Base-by-base conservation (phyloP, 2,113 vertebrate species). In the Apaloderma vittatum region DNA sequence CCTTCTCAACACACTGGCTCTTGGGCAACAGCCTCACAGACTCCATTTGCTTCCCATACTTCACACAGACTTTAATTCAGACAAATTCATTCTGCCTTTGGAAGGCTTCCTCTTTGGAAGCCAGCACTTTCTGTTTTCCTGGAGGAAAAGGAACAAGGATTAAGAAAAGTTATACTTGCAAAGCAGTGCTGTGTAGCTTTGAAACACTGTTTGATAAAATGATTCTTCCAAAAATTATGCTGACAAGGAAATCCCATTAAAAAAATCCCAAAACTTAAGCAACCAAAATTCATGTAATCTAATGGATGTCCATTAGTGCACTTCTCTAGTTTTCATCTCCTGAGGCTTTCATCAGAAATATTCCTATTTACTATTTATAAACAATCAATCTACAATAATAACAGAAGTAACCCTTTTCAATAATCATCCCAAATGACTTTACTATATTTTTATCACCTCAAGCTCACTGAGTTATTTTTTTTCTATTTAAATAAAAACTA, bases 1-100 rank as follows among this genome's bases (percentile, higher is more conserved):
- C 6, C 23, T 45, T 74, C 32, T 65, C 45, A 71, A n/a, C 4
- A 2, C 1, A 0, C 5, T 51, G 10, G 11, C 20, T n/a, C 13
- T 77, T 74, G 55, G 45, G 34, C 26, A 86, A 19, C 45, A 26
- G 67, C 37, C 37, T 22, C 45, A 52, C 14, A 49, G 29, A 15
- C 12, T 66, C 29, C 22, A 30, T 62, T 59, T 36, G 30, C 7
- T 67, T 4, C 6, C 24, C 1, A 5, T 32, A 20, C 19, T 78
- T 92, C 21, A 34, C 6, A 75, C 15, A 26, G 16, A 12, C 16
- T 80, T 86, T 67, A 63, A 36, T 67, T 85, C 6, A 3, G 48
- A 36, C 3, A n/a, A n/a, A 21, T 2, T 27, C 16, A 18, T 49
- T 88, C 37, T 2, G 3, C 16, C 11, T 62, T 74, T 75, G 57